Base-by-base conservation (phyloP, 2,888 invertebrate genomes). In the Megastigmus dorsalis region DNA sequence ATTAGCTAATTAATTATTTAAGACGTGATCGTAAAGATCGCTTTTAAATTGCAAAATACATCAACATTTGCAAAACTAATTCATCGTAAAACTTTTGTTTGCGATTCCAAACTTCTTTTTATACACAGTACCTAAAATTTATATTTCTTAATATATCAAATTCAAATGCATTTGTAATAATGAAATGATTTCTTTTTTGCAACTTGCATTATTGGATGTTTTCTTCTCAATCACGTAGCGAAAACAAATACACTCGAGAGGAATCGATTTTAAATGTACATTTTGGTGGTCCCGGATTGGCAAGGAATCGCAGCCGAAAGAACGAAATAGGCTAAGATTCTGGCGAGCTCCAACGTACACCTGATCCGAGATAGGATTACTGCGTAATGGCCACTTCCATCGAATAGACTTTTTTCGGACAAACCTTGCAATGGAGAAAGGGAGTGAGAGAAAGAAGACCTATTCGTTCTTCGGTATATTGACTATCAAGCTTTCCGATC, bases 381-480 rank as follows among this genome's bases (percentile, higher is more conserved):
- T 23, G 43, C 38, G 59, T 52, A 72, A 72, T 59, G 59, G 66
- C 26, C 65, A 59, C 71, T 72, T 65, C n/a, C 41, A 23, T 13
- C 57, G 65, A 57, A 65, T 72, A 18, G 63, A 63, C 55, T 15
- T 59, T 48, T 59, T 59, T 57, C 54, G 45, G 43, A 26, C n/a
- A n/a, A n/a, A n/a, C n/a, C n/a, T n/a, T n/a, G n/a, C n/a, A n/a
- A n/a, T n/a, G n/a, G 13, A 50, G 18, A 15, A 15, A 30, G 30
- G 30, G 13, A 28, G 4, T 13, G n/a, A 0, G 28, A 28, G 10
- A n/a, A 18, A 45, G 18, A 15, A 18, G 3, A 5, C 2, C 20
- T 9, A 7, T 3, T 0, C 13, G 48, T 20, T 52, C 43, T 60
- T 45, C 33, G 23, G 20, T n/a, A 6, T 52, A 66, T 55, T 52